phyloP scores from a whole-genome alignment of 2,797 vertebrate genomes.

The Ciconia nigra region DNA sequence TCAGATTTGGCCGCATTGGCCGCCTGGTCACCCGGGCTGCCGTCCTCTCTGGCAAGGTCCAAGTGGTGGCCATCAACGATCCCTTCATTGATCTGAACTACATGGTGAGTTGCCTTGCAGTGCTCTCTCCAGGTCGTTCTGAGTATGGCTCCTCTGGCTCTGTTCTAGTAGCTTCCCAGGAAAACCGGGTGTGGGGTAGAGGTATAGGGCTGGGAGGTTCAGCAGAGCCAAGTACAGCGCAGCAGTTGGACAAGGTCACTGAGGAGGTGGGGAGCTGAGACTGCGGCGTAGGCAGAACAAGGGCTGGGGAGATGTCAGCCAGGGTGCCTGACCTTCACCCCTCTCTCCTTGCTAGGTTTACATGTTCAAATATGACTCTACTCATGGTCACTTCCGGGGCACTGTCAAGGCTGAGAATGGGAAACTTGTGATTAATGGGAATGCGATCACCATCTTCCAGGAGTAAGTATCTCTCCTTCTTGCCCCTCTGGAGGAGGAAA shows the following conservation, averaged over 20 bases:
- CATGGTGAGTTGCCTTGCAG: slow-evolving; percentile 82
- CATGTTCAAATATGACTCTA: slow-evolving; percentile 99
- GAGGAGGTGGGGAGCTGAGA: neutral
- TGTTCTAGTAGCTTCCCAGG: neutral
- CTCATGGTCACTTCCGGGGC: slow-evolving; percentile 89
- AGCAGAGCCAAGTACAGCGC: accelerated
- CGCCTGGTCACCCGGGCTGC: slow-evolving; percentile 93
- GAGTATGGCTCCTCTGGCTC: neutral
- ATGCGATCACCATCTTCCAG: slow-evolving; percentile 88
- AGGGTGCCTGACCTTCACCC: neutral
- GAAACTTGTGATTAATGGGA: slow-evolving; percentile 89
- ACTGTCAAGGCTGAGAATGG: slow-evolving; percentile 88
- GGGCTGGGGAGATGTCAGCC: neutral
- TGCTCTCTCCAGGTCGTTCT: neutral
- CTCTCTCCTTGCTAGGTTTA: slow-evolving; percentile 79
- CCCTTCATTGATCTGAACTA: slow-evolving; percentile 97
- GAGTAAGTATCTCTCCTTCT: slow-evolving; percentile 79
- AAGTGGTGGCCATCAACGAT: slow-evolving; percentile 94
- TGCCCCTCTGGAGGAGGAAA: accelerated
- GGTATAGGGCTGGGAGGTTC: neutral
- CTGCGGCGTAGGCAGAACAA: no score
- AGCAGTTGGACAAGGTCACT: neutral
- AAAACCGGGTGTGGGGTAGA: neutral
- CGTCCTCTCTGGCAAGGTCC: slow-evolving; percentile 78
- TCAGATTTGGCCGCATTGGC: slow-evolving; percentile 95